These are phyloP conservation scores for Enteromius radiatus DNA, from an alignment of 2,797 vertebrate species.

Conservation along the genomic window DNA sequence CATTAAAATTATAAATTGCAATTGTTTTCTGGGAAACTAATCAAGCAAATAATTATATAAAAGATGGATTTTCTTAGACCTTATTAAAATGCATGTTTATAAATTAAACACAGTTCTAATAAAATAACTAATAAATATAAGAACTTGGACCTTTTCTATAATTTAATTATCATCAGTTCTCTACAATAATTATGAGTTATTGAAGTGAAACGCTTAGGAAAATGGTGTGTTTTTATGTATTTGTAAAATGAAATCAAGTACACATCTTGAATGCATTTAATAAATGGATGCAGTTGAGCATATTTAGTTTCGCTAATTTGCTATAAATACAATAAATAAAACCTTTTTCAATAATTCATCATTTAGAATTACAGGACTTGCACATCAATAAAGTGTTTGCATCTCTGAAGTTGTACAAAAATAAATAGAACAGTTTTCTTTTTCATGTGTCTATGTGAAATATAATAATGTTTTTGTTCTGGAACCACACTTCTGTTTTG, in stretches of 20 bases:
- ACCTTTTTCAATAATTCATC: background rate
- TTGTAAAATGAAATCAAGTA: background rate
- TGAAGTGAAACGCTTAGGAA: background rate
- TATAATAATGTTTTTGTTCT: background rate
- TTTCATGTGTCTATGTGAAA: background rate
- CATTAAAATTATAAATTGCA: background rate
- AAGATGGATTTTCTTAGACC: background rate
- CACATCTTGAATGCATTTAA: background rate
- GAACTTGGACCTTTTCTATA: background rate
- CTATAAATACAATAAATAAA: background rate
- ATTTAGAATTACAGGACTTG: background rate
- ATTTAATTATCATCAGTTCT: background rate
- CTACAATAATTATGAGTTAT: background rate
- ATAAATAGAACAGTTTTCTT: too few relatives aligned
- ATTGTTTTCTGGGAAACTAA: background rate
- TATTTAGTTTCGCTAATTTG: too few relatives aligned
- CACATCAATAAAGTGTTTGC: background rate
- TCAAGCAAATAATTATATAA: background rate
- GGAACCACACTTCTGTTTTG: background rate
- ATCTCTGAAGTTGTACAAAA: background rate
- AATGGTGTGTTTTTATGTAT: background rate
- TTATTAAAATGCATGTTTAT: background rate
- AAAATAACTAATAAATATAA: background rate
- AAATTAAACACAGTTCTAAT: background rate
- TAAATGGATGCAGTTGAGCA: background rate